Evolutionary conservation across 2,113 vertebrate genomes (phyloP).

Genomic region (Morone saxatilis): DNA sequence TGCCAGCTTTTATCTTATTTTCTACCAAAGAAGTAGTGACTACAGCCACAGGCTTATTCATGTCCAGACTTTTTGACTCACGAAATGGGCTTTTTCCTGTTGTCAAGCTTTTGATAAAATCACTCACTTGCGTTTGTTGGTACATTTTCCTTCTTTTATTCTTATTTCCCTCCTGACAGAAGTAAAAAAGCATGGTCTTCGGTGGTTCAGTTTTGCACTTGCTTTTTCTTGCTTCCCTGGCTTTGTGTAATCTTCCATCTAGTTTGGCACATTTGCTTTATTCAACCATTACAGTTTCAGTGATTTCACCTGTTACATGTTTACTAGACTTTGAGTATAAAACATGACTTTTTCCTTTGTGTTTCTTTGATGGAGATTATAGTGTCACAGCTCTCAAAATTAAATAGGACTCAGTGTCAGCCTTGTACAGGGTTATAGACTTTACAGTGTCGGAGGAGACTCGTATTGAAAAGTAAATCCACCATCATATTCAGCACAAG

Average conservation of each 20-base stretch:
- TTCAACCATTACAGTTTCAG: constrained; percentile 35
- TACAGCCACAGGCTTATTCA: constrained; percentile 67
- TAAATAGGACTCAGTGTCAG: constrained; percentile 49
- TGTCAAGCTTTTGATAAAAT: constrained; percentile 47
- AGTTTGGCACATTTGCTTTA: constrained; percentile 27
- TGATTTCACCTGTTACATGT: constrained; percentile 49
- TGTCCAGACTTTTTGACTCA: constrained; percentile 51
- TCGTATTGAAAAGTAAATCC: constrained; percentile 70
- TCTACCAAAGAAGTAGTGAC: constrained; percentile 62
- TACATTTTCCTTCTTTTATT: constrained; percentile 11
- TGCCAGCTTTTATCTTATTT: constrained; percentile 72
- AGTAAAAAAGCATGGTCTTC: constrained; percentile 24
- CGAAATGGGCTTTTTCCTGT: constrained; percentile 49
- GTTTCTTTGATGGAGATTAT: constrained; percentile 19
- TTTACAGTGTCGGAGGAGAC: constrained; percentile 31
- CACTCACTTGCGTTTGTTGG: constrained; percentile 18
- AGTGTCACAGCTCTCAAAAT: constrained; percentile 41
- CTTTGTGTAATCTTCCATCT: constrained; percentile 27
- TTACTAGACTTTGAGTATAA: constrained; percentile 27
- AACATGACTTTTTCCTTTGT: constrained; percentile 25
- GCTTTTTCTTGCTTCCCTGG: constrained; percentile 8
- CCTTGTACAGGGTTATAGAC: constrained; percentile 45
- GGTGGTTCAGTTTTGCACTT: constrained; percentile 1
- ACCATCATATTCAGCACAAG: constrained; percentile 51
- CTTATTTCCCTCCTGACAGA: neutral